phyloP scores from a whole-genome alignment of 2,113 vertebrate genomes.

The Sialia sialis region DNA sequence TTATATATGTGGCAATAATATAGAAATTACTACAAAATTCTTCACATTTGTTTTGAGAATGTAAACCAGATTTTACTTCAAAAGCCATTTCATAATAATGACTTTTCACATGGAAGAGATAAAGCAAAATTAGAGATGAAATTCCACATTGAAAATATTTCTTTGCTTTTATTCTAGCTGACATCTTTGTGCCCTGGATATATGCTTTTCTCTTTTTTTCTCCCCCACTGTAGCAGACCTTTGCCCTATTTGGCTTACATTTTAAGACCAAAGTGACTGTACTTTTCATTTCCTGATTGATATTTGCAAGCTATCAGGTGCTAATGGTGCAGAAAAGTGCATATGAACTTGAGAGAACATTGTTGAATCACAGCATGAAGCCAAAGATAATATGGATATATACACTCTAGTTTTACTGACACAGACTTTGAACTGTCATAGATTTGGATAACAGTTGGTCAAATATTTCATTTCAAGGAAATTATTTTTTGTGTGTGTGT shows the following conservation, averaged over 20 bases:
- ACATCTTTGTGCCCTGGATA: not conserved
- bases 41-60: not conserved
- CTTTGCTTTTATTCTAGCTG: not conserved
- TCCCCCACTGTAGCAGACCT: not conserved
- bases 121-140: not conserved
- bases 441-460: constrained; percentile 15
- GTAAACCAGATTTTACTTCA: not conserved
- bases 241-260: not conserved
- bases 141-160: not conserved
- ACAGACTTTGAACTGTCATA: constrained; percentile 25
- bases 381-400: not conserved
- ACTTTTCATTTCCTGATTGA: not conserved
- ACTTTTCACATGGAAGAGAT: not conserved
- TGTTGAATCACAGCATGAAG: constrained; percentile 11
- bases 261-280: not conserved
- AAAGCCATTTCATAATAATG: not conserved
- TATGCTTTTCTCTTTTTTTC: not conserved
- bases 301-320: constrained; percentile 19
- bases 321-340: constrained; percentile 3
- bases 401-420: not conserved
- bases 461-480: constrained; percentile 56
- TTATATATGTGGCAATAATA: not conserved
- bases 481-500: not conserved
- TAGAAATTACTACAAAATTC: not conserved
- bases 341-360: not conserved